A percentile compares a stretch with the other conserved stretches of the same genome.
Conservation (phyloP, 1,140 invertebrate genomes). For the Ganaspis sp. region DNA sequence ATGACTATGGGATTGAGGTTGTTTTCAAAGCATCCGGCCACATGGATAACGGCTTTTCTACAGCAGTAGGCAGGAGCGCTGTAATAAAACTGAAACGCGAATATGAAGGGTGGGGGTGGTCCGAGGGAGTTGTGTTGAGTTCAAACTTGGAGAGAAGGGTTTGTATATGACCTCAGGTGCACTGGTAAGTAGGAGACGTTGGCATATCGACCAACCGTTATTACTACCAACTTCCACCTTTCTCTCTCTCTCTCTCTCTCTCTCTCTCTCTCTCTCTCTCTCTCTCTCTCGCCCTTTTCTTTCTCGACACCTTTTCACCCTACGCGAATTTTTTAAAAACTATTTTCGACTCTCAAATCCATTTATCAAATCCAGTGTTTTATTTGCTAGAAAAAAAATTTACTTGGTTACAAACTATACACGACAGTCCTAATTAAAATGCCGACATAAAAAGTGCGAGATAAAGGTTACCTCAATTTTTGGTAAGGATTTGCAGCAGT, state of each 20-base stretch:
- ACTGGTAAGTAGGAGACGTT: constrained; percentile 48
- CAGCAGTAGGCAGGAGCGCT: constrained; percentile 13
- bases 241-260: constrained; percentile 34
- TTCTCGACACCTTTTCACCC: neutral
- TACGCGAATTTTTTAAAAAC: neutral
- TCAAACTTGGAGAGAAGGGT: constrained; percentile 1
- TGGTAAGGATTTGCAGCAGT: neutral
- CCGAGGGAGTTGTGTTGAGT: neutral
- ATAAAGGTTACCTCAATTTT: neutral
- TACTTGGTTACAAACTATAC: neutral
- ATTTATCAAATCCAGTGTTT: neutral
- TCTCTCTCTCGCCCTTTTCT: neutral
- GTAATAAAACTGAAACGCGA: constrained; percentile 27
- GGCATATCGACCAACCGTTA: constrained; percentile 55
- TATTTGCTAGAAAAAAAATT: neutral
- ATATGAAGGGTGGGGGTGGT: constrained; percentile 16
- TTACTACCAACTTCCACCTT: constrained; percentile 31
- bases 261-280: no score
- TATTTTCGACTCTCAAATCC: no score
- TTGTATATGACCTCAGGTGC: constrained; percentile 57
- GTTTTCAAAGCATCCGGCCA: constrained; percentile 18
- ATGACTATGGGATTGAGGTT: neutral
- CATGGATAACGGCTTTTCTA: constrained; percentile 25
- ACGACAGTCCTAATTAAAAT: neutral
- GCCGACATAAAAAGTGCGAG: neutral